Evolutionary conservation across 1,140 invertebrate genomes (phyloP).

Genomic region (Drosophila nasuta): DNA sequence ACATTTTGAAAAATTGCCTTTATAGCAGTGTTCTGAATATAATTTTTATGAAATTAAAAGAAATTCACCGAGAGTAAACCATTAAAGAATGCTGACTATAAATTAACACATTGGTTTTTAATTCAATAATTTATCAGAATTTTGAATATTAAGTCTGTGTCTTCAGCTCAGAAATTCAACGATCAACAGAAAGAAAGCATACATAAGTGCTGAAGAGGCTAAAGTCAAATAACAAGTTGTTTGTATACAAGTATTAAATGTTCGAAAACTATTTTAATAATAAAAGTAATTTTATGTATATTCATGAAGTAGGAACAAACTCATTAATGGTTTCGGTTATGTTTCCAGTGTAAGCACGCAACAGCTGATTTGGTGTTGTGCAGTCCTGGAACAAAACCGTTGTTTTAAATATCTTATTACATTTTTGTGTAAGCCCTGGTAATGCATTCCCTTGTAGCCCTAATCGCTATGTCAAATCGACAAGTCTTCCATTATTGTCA

Average conservation of each 20-base stretch:
- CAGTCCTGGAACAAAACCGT: too few species aligned
- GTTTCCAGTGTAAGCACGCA: background rate
- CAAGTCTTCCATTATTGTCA: too few species aligned
- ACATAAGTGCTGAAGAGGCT: background rate
- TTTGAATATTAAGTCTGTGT: background rate
- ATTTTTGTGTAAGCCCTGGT: too few species aligned
- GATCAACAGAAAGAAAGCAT: too few species aligned
- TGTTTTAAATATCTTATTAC: too few species aligned
- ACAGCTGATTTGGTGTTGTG: too few species aligned
- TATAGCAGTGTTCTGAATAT: conserved; percentile 27
- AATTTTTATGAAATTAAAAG: conserved; percentile 21
- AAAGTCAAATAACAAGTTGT: background rate
- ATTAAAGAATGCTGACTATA: conserved; percentile 20
- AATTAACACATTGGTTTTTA: conserved; percentile 1
- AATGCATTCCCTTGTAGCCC: too few species aligned
- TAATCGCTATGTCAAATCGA: too few species aligned
- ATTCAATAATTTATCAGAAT: background rate
- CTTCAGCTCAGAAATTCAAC: too few species aligned
- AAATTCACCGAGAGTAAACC: conserved; percentile 9
- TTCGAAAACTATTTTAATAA: conserved; percentile 1
- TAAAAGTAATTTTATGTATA: background rate
- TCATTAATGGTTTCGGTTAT: background rate
- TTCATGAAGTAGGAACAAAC: background rate
- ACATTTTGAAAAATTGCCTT: conserved; percentile 30
- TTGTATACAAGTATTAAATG: background rate